Evolutionary conservation across 2,797 vertebrate genomes (phyloP).

Genomic region (Myotis vivesi): DNA sequence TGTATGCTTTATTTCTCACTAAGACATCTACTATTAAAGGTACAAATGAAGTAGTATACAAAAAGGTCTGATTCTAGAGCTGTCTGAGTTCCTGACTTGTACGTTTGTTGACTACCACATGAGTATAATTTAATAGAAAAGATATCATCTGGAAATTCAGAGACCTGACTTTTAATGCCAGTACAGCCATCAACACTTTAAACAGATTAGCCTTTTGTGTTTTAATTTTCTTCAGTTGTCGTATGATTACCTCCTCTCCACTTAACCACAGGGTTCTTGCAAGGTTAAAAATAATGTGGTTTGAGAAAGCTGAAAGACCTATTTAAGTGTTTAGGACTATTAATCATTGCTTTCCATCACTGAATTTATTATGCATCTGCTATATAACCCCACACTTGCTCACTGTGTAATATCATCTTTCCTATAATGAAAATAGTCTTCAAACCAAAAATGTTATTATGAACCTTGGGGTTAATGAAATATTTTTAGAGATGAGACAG

Average conservation of each 20-base stretch:
- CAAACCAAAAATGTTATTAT: conserved; percentile 44
- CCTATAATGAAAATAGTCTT: conserved; percentile 55
- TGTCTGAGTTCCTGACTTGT: not conserved
- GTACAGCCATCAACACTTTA: not conserved
- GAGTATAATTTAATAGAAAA: not conserved
- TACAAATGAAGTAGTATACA: not conserved
- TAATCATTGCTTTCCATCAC: conserved; percentile 64
- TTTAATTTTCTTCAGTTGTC: conserved; percentile 30
- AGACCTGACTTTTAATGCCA: not conserved
- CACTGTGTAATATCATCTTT: conserved; percentile 60
- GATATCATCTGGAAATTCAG: not conserved
- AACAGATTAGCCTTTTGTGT: not conserved
- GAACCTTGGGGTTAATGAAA: not conserved
- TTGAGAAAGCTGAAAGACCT: conserved; percentile 23
- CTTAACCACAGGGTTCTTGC: conserved; percentile 48
- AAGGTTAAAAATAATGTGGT: conserved; percentile 51
- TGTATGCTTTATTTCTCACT: not conserved
- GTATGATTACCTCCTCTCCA: not conserved
- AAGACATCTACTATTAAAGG: not conserved
- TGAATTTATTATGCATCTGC: conserved; percentile 32
- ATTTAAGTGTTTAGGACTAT: conserved; percentile 49
- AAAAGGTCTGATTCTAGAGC: not conserved
- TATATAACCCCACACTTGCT: not conserved
- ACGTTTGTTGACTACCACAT: not conserved
- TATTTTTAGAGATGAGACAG: conserved; percentile 56